A percentile compares a stretch with the other conserved stretches of the same genome.
Conservation (phyloP, 2,888 invertebrate genomes). For the Frankliniella intonsa region DNA sequence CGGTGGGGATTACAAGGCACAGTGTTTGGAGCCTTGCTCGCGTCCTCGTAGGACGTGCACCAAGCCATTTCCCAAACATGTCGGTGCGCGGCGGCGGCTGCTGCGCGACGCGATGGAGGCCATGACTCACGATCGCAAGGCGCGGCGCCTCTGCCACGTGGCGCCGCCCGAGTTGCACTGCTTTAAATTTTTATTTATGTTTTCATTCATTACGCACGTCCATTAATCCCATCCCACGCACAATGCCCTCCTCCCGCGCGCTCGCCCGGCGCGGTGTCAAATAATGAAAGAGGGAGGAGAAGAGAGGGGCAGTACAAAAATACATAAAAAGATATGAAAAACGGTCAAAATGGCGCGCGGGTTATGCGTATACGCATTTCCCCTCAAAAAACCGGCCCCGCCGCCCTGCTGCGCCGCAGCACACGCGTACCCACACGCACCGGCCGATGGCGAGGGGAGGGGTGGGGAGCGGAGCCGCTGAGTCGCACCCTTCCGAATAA, state of each 20-base stretch:
- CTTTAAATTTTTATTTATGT: conserved; percentile 20
- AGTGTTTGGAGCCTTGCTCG: no score
- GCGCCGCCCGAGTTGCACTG: not conserved
- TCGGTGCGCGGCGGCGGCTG: not conserved
- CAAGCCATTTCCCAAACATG: no score
- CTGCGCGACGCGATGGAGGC: not conserved
- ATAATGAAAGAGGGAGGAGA: conserved; percentile 5
- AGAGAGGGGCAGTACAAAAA: not conserved
- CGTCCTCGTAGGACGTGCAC: no score
- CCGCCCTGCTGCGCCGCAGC: no score
- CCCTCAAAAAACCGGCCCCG: conserved; percentile 9
- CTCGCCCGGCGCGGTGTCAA: conserved; percentile 1
- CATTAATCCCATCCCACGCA: conserved; percentile 21
- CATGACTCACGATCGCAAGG: not conserved
- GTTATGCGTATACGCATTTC: conserved; percentile 20
- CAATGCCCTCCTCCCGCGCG: not conserved
- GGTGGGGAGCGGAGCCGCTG: not conserved
- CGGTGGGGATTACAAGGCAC: no score
- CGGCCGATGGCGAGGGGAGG: not conserved
- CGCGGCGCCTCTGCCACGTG: not conserved
- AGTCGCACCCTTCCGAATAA: conserved; percentile 26
- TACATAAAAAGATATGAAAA: not conserved
- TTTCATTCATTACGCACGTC: conserved; percentile 24
- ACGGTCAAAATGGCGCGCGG: conserved; percentile 3
- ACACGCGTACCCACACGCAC: not conserved